Percentiles rank a stretch among this genome's conserved stretches.
Conservation (phyloP, 2,113 vertebrate species). For the Artemisiospiza belli region DNA sequence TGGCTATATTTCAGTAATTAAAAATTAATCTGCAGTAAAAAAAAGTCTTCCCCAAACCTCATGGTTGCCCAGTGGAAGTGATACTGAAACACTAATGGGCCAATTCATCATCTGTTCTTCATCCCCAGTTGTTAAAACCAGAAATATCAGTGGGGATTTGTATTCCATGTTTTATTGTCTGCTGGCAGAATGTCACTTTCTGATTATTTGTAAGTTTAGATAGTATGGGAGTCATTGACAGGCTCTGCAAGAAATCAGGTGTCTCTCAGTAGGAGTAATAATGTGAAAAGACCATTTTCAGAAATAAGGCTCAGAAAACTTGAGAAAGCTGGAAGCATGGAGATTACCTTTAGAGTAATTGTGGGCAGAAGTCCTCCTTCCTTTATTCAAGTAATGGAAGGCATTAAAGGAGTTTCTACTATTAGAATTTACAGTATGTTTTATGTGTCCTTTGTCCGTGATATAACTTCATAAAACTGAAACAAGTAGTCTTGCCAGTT, state of each 20-base stretch:
- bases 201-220: background rate
- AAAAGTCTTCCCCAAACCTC: background rate
- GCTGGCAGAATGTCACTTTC: background rate
- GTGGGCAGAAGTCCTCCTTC: background rate
- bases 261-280: background rate
- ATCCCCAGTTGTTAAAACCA: background rate
- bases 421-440: background rate
- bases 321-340: background rate
- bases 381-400: background rate
- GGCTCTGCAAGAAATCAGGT: background rate
- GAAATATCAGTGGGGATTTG: background rate
- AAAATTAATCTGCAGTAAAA: background rate
- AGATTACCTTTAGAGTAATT: background rate
- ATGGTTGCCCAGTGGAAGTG: background rate
- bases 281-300: background rate
- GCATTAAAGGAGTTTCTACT: background rate
- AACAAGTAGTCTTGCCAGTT: constrained; percentile 24
- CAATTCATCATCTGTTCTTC: background rate
- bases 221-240: background rate
- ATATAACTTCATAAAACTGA: constrained; percentile 26
- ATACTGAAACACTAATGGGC: background rate
- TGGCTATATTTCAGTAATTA: background rate
- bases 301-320: background rate
- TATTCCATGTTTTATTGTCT: background rate
- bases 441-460: constrained; percentile 15